phyloP scores from a whole-genome alignment of 2,888 invertebrate genomes.

The Drymonia ruficornis region DNA sequence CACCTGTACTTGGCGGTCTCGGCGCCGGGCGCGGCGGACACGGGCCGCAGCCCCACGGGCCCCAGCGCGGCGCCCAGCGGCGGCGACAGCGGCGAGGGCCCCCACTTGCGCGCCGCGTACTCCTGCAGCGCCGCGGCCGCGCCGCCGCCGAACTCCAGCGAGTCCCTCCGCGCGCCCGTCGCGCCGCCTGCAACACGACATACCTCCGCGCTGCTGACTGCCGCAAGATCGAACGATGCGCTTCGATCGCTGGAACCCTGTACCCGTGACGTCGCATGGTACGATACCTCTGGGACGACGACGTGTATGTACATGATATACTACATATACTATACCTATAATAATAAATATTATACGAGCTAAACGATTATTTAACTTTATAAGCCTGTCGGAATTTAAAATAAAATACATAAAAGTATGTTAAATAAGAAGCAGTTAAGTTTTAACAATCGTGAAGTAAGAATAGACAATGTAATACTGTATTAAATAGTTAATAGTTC shows the following conservation, averaged over 20 bases:
- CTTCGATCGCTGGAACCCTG: background rate
- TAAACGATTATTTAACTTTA: too few relatives aligned
- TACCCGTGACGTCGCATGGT: background rate
- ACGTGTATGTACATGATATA: background rate
- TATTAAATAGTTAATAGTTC: too few relatives aligned
- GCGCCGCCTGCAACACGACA: conserved; percentile 74
- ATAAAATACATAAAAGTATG: too few relatives aligned
- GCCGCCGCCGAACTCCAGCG: conserved; percentile 83
- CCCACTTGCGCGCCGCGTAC: conserved; percentile 84
- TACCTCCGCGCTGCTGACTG: conserved; percentile 55
- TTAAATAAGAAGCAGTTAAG: too few relatives aligned
- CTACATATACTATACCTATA: background rate
- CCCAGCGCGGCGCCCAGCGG: conserved; percentile 88
- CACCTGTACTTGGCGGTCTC: conserved; percentile 92
- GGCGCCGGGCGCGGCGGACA: conserved; percentile 93
- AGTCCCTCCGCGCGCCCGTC: conserved; percentile 80
- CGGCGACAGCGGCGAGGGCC: conserved; percentile 87
- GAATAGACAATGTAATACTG: too few relatives aligned
- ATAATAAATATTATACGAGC: background rate
- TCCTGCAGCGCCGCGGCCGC: conserved; percentile 76
- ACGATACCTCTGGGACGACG: background rate
- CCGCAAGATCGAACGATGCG: conserved; percentile 11
- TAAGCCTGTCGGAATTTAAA: too few relatives aligned
- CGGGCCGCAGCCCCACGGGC: conserved; percentile 86
- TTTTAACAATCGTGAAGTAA: too few relatives aligned